Evolutionary conservation across 2,113 vertebrate species (phyloP), one percentile per base, ranked within the genome.

Genomic region (Gallinago paraguaiae): DNA sequence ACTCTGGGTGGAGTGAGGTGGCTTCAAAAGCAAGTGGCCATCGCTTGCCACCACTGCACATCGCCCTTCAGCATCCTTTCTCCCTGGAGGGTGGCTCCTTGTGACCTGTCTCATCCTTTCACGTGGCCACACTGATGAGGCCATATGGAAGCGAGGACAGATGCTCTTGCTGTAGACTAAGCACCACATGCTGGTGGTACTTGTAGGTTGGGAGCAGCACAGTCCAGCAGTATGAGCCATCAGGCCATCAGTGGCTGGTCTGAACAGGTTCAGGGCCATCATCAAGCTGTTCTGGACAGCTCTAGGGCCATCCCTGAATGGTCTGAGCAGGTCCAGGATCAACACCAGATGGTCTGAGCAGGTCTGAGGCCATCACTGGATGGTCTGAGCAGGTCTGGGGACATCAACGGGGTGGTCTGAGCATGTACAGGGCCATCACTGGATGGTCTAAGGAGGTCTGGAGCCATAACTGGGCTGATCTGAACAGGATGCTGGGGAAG

Each of bases 31-130:
- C 59, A 64, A 35, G 75, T 8, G 1, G 68, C 48, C 1, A 1
- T 33, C 24, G 27, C 20, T 90, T 2, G 0, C 43, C 54, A 31
- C 30, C 1, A 1, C 65, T 51, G 35, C 1, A 5, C 22, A 48
- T 60, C 3, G 0, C 39, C 4, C 17, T 31, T 43, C 81, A 39
- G 16, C 53, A 46, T 35, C 76, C 48, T 23, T 86, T 18, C 48
- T 63, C 14, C 54, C 61, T 11, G 19, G 39, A 30, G 51, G 57
- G 50, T 13, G 5, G 23, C 23, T 77, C 33, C 84, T 45, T 0
- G 1, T 57, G 43, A 31, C 37, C 64, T 65, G 11, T 39, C 23
- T 82, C 37, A n/a, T n/a, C 70, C 90, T 53, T 51, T 27, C 13
- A 4, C 8, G 16, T 43, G 77, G 31, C 56, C 70, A 45, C 1